phyloP scores from a whole-genome alignment of 2,797 vertebrate genomes.

The Sciurus vulgaris region DNA sequence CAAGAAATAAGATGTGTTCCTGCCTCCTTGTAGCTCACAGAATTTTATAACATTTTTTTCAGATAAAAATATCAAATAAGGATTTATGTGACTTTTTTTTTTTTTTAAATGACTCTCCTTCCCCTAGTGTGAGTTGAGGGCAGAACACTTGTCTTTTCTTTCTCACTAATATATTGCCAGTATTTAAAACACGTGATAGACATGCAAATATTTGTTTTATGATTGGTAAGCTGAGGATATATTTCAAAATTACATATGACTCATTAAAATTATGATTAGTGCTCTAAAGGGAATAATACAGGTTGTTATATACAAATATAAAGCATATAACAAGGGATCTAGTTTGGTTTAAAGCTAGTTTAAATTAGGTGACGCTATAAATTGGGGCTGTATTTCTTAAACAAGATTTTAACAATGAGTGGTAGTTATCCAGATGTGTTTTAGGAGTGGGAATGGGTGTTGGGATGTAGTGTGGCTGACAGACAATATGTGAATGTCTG shows the following conservation, averaged over 20 bases:
- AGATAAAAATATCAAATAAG: conserved; percentile 28
- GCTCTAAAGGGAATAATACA: conserved; percentile 22
- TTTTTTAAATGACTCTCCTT: background rate
- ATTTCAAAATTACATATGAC: conserved; percentile 19
- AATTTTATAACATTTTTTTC: conserved; percentile 15
- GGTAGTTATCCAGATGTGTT: conserved; percentile 1
- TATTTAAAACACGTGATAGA: conserved; percentile 16
- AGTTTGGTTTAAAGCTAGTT: background rate
- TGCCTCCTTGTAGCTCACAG: conserved; percentile 13
- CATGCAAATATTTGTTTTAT: conserved; percentile 53
- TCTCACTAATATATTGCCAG: background rate
- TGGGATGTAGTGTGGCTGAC: background rate
- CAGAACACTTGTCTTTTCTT: conserved; percentile 19
- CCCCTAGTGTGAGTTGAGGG: background rate
- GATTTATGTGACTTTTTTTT: background rate
- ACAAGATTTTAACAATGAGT: conserved; percentile 32
- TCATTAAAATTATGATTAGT: conserved; percentile 47
- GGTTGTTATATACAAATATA: background rate
- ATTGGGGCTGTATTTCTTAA: conserved; percentile 23
- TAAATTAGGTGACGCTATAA: conserved; percentile 26
- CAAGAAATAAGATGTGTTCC: background rate
- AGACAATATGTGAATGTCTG: conserved; percentile 33
- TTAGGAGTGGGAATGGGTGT: background rate
- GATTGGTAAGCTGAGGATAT: conserved; percentile 39
- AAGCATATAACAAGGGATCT: background rate